Percentiles rank a stretch among this genome's conserved stretches.
Conservation (phyloP, 2,113 vertebrate species). For the Cebus imitator region DNA sequence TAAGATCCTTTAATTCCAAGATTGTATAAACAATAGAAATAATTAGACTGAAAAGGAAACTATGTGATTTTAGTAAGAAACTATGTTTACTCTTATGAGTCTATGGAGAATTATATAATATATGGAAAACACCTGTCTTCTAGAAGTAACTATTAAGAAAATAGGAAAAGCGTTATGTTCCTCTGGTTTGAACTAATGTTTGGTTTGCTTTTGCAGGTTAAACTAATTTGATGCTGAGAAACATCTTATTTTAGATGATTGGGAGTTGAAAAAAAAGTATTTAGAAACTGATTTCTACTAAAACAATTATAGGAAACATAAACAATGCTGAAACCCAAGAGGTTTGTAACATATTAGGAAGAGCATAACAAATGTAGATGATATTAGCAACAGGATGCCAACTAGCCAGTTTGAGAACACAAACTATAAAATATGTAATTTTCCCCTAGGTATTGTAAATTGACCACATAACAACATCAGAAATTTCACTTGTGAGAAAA, state of each 20-base stretch:
- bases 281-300: background rate
- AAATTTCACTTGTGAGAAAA: slow-evolving; percentile 50
- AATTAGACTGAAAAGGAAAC: background rate
- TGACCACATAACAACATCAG: slow-evolving; percentile 17
- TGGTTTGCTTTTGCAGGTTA: background rate
- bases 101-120: background rate
- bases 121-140: background rate
- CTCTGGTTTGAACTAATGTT: background rate
- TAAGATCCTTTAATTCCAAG: background rate
- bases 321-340: background rate
- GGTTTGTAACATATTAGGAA: slow-evolving; percentile 5
- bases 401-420: background rate
- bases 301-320: background rate
- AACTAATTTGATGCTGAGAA: background rate
- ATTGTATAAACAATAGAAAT: background rate
- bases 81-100: background rate
- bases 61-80: slow-evolving; percentile 10
- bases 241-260: background rate
- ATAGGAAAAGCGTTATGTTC: background rate
- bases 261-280: background rate
- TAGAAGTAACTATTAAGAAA: background rate
- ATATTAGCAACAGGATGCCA: slow-evolving; percentile 34
- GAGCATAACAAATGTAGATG: background rate
- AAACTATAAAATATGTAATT: slow-evolving; percentile 43
- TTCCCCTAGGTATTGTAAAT: slow-evolving; percentile 2